Evolutionary conservation across 2,888 invertebrate genomes (phyloP).

Genomic region (Aspidiotus rigidus): DNA sequence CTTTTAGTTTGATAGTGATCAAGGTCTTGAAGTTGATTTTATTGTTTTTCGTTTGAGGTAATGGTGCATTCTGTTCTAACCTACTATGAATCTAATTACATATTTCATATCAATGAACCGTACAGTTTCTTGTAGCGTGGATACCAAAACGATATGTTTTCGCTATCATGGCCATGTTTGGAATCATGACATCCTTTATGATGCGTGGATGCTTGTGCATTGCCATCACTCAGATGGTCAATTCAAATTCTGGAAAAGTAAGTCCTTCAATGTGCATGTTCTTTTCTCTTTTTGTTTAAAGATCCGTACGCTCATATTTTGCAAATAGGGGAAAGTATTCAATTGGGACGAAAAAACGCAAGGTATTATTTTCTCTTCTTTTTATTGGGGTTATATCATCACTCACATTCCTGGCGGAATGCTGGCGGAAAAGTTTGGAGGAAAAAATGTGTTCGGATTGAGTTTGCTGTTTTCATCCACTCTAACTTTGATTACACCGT

Average conservation of each 20-base stretch:
- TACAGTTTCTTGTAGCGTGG: too few relatives aligned
- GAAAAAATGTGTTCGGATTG: conserved; percentile 45
- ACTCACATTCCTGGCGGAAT: conserved; percentile 46
- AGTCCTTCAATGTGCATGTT: neutral
- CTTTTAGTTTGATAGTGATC: too few relatives aligned
- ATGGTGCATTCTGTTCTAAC: too few relatives aligned
- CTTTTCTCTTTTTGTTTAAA: neutral
- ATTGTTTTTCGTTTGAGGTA: too few relatives aligned
- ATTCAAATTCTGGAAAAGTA: too few relatives aligned
- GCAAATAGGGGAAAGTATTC: conserved; percentile 46
- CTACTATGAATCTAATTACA: too few relatives aligned
- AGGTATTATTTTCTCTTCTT: conserved; percentile 44
- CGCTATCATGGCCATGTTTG: conserved; percentile 60
- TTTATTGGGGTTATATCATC: conserved; percentile 47
- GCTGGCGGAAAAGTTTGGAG: conserved; percentile 44
- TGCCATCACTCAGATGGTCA: conserved; percentile 61
- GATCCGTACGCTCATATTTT: neutral
- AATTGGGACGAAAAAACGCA: conserved; percentile 57
- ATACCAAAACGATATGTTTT: conserved; percentile 50
- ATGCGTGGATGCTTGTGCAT: conserved; percentile 64
- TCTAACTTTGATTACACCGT: conserved; percentile 45
- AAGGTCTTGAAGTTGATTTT: too few relatives aligned
- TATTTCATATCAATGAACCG: too few relatives aligned
- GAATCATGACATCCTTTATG: conserved; percentile 64
- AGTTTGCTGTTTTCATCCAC: conserved; percentile 44